Conservation (phyloP, 2,797 vertebrate genomes). For the Neostethus bicornis region DNA sequence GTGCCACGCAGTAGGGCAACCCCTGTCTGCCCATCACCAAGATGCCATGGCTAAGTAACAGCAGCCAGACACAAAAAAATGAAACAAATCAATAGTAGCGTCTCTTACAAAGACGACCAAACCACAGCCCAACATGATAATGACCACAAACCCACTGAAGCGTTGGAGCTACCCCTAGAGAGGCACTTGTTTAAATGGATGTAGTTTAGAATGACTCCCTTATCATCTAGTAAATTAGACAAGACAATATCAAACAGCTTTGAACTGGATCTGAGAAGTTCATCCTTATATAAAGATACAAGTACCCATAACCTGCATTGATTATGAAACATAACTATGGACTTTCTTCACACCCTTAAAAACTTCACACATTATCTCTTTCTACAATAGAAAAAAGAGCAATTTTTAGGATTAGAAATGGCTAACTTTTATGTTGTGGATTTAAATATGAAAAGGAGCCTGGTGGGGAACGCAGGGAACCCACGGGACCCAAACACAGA, state of each 20-base stretch:
- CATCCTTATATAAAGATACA: conserved; percentile 31
- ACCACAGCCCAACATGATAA: conserved; percentile 68
- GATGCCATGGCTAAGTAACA: conserved; percentile 63
- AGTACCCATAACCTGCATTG: conserved; percentile 44
- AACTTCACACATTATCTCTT: conserved; percentile 68
- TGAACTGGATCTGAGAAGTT: conserved; percentile 36
- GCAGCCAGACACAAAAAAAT: conserved; percentile 65
- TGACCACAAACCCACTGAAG: conserved; percentile 68
- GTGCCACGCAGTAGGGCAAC: conserved; percentile 56
- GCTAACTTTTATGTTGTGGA: conserved; percentile 73
- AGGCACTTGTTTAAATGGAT: conserved; percentile 59
- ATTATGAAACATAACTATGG: conserved; percentile 57
- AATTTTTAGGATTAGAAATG: conserved; percentile 73
- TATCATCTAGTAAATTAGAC: conserved; percentile 69
- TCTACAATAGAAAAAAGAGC: conserved; percentile 68
- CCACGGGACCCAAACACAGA: conserved; percentile 75
- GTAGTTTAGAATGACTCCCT: conserved; percentile 67
- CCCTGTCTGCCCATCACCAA: conserved; percentile 37
- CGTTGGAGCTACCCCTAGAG: conserved; percentile 58
- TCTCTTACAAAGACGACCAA: conserved; percentile 60
- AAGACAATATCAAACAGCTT: conserved; percentile 62
- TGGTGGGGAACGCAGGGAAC: conserved; percentile 53
- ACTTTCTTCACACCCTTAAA: conserved; percentile 56
- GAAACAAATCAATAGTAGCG: conserved; percentile 68
- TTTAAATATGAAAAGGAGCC: conserved; percentile 78